phyloP scores from a whole-genome alignment of 2,888 invertebrate genomes.

The Phengaris arion region DNA sequence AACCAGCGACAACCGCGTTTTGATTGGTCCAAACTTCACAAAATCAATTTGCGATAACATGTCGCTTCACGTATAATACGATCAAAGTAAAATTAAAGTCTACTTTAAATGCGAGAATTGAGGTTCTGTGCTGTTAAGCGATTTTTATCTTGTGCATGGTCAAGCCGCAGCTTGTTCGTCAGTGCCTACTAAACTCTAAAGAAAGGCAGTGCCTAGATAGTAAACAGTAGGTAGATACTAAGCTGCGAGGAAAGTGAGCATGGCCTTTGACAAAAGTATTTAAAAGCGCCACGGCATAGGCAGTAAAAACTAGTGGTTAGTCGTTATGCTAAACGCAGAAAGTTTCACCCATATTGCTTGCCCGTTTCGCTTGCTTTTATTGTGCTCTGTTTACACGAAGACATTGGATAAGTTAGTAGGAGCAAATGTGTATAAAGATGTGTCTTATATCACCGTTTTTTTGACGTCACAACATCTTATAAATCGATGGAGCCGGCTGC shows the following conservation, averaged over 20 bases:
- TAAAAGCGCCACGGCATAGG: slow-evolving; percentile 32
- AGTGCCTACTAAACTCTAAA: not conserved
- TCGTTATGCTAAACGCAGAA: slow-evolving; percentile 25
- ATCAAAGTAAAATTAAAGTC: no score
- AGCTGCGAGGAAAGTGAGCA: slow-evolving; percentile 9
- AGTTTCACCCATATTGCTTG: slow-evolving; percentile 28
- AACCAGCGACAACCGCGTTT: no score
- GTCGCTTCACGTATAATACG: no score
- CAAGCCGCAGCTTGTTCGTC: not conserved
- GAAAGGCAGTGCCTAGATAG: no score
- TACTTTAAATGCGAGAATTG: no score
- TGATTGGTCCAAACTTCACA: no score
- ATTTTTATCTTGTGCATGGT: no score
- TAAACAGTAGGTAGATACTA: not conserved
- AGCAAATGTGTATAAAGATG: not conserved
- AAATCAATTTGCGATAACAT: no score
- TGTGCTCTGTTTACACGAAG: slow-evolving; percentile 16
- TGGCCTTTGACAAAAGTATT: slow-evolving; percentile 32
- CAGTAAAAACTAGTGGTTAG: slow-evolving; percentile 37
- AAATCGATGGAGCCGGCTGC: no score
- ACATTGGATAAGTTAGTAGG: not conserved
- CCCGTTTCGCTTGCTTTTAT: slow-evolving; percentile 26
- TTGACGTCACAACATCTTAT: no score
- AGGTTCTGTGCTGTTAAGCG: no score
- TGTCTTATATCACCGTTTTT: no score